These are phyloP conservation scores for Drosophila nebulosa DNA, from an alignment of 1,140 invertebrate species.

Conservation along the genomic window DNA sequence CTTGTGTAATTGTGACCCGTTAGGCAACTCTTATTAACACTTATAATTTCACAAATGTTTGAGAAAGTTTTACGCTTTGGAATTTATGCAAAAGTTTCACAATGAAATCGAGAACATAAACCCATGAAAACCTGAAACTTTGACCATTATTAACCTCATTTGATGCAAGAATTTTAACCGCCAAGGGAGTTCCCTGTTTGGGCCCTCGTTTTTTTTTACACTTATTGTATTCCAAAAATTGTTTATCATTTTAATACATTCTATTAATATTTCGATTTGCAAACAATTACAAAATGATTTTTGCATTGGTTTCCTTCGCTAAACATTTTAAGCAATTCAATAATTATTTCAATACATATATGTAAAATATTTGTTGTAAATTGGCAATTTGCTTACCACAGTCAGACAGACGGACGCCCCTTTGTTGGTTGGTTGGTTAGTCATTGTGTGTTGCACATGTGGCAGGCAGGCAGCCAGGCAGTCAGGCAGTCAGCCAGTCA, in stretches of 20 bases:
- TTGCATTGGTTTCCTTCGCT: not conserved
- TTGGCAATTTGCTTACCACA: constrained; percentile 56
- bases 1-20: not conserved
- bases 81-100: not conserved
- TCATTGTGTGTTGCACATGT: constrained; percentile 14
- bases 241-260: not conserved
- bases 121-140: too few species aligned
- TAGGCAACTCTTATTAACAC: not conserved
- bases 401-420: constrained; percentile 13
- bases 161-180: too few species aligned
- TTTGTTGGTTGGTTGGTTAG: constrained; percentile 1
- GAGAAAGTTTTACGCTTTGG: not conserved
- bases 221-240: too few species aligned
- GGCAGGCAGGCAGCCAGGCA: constrained; percentile 7
- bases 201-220: too few species aligned
- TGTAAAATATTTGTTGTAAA: constrained; percentile 26
- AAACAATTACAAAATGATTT: not conserved
- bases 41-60: not conserved
- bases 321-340: not conserved
- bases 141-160: too few species aligned
- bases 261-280: not conserved
- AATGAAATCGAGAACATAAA: not conserved
- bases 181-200: too few species aligned
- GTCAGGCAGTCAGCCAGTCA: too few species aligned
- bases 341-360: not conserved